These are phyloP conservation scores for Anneissia japonica DNA, from an alignment of 35 echinoderm and acorn worm genomes.

Conservation along the genomic window DNA sequence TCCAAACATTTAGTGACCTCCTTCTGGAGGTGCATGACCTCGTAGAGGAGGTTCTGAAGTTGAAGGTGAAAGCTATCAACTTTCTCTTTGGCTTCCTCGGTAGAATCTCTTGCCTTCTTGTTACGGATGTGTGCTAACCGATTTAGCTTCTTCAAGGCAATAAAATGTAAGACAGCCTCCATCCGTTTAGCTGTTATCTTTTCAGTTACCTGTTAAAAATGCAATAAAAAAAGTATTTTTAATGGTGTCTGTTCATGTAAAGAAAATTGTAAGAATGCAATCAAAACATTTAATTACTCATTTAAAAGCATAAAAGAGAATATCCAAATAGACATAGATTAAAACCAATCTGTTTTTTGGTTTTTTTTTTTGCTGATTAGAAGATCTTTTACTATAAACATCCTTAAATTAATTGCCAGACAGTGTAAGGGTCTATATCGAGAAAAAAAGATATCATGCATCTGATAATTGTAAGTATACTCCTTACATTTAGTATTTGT, in stretches of 20 bases:
- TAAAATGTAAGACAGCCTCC: constrained; percentile 62
- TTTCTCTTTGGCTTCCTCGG: constrained; percentile 71
- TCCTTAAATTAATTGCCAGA: no score
- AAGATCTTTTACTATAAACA: no score
- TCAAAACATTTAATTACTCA: no score
- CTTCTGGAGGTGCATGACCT: constrained; percentile 97
- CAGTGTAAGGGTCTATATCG: no score
- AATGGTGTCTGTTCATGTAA: not conserved
- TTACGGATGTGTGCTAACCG: constrained; percentile 73
- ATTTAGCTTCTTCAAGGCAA: constrained; percentile 93
- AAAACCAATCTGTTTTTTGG: no score
- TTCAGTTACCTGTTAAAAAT: not conserved
- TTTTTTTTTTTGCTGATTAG: no score
- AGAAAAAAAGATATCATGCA: no score
- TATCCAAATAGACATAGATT: not conserved
- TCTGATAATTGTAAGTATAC: no score
- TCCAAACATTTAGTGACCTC: constrained; percentile 95
- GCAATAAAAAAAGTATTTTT: not conserved
- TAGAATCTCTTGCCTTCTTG: constrained; percentile 82
- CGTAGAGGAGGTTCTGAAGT: constrained; percentile 94
- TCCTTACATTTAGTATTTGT: no score
- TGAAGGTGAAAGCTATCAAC: constrained; percentile 90
- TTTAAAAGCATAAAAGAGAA: not conserved
- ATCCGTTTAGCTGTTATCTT: constrained; percentile 57
- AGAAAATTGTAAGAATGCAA: not conserved